Percentiles rank a stretch among this genome's conserved stretches.
phyloP scores from a whole-genome alignment of 1,140 invertebrate species.

The Macrobrachium rosenbergii region DNA sequence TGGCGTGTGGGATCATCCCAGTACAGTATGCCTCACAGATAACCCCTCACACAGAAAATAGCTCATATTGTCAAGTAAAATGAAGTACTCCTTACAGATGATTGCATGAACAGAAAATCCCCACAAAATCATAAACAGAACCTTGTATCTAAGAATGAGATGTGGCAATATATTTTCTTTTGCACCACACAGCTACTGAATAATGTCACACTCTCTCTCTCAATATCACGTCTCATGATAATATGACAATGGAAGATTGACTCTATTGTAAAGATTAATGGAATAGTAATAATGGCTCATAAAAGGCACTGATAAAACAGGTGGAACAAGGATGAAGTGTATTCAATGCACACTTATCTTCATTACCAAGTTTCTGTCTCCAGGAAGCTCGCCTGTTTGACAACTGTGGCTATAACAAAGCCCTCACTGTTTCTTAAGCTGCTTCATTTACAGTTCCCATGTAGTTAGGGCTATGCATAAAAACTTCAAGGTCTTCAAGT shows the following conservation, averaged over 20 bases:
- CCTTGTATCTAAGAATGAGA: neutral
- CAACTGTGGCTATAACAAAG: neutral
- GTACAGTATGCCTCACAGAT: neutral
- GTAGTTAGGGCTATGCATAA: neutral
- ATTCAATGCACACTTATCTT: neutral
- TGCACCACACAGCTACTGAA: too few species aligned
- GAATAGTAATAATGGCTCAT: conserved; percentile 21
- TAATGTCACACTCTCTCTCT: neutral
- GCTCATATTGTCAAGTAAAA: conserved; percentile 11
- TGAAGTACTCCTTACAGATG: neutral
- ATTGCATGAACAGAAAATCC: neutral
- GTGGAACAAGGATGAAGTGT: conserved; percentile 32
- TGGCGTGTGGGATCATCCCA: too few species aligned
- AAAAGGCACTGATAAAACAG: conserved; percentile 54
- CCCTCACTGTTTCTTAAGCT: too few species aligned
- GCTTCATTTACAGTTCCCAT: too few species aligned
- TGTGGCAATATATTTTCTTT: too few species aligned
- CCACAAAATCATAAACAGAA: neutral
- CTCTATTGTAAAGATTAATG: conserved; percentile 16
- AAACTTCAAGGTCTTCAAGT: neutral
- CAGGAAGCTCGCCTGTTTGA: too few species aligned
- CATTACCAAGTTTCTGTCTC: conserved; percentile 24
- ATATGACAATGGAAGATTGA: too few species aligned
- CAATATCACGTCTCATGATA: neutral
- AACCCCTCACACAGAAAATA: neutral